Percentiles rank a stretch among this genome's conserved stretches.
phyloP scores from a whole-genome alignment of 1,140 invertebrate genomes.

The Latrodectus geometricus region DNA sequence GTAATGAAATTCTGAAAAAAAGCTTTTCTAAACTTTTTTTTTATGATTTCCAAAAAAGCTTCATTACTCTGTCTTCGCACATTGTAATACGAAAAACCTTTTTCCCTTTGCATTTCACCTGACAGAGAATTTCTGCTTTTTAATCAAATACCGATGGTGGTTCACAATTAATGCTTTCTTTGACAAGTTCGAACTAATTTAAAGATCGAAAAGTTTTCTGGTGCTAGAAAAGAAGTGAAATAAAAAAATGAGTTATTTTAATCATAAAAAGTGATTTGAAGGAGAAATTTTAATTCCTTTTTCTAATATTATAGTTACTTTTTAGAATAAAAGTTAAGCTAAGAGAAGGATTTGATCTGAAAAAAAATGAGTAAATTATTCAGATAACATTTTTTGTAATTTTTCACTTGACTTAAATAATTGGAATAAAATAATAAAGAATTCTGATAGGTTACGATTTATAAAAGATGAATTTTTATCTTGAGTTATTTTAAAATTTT shows the following conservation, averaged over 20 bases:
- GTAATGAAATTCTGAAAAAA: too few relatives aligned
- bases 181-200: constrained; percentile 22
- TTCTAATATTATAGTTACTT: neutral
- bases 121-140: constrained; percentile 13
- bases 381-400: too few relatives aligned
- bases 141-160: constrained; percentile 20
- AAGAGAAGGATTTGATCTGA: neutral
- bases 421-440: too few relatives aligned
- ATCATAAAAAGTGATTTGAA: neutral
- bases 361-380: neutral
- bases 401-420: too few relatives aligned
- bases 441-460: too few relatives aligned
- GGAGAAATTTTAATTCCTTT: neutral
- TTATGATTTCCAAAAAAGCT: neutral
- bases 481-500: too few relatives aligned
- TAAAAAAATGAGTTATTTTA: neutral
- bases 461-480: too few relatives aligned
- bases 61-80: neutral
- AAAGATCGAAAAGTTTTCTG: neutral
- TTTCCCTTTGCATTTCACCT: neutral
- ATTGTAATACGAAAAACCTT: too few relatives aligned
- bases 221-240: neutral
- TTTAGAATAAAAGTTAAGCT: neutral
- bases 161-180: constrained; percentile 6
- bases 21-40: neutral